Conservation (phyloP, 2,888 invertebrate species). For the Pyrrhia umbra region DNA sequence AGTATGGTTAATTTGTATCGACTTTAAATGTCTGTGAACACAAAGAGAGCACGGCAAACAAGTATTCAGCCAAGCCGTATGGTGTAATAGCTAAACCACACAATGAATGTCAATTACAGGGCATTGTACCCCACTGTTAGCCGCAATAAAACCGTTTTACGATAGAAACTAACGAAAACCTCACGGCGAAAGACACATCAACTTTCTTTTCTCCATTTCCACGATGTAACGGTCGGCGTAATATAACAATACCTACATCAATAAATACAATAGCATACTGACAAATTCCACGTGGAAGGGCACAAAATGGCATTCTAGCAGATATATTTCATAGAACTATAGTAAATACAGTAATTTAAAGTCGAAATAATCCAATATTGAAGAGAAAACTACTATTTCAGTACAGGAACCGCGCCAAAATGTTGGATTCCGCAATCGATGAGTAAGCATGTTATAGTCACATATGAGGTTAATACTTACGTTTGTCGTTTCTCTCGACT, state of each 20-base stretch:
- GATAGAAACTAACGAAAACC: constrained; percentile 7
- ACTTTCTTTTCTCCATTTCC: constrained; percentile 43
- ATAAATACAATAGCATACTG: constrained; percentile 35
- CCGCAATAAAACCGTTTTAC: constrained; percentile 7
- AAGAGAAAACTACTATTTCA: neutral
- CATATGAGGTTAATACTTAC: constrained; percentile 46
- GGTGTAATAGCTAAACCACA: constrained; percentile 17
- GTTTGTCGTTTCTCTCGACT: constrained; percentile 2
- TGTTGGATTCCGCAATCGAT: constrained; percentile 12
- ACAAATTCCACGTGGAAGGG: constrained; percentile 51
- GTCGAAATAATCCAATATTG: neutral
- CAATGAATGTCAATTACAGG: constrained; percentile 24
- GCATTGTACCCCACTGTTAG: constrained; percentile 14
- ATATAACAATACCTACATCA: constrained; percentile 52
- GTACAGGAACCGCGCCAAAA: constrained; percentile 59
- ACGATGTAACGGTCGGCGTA: constrained; percentile 59
- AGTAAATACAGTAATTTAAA: neutral
- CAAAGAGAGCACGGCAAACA: neutral
- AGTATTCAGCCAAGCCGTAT: neutral
- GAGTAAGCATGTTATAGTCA: constrained; percentile 9
- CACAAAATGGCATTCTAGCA: neutral
- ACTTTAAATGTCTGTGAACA: neutral
- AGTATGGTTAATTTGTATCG: neutral
- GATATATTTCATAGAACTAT: neutral
- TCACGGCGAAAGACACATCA: constrained; percentile 12